Evolutionary conservation across 2,797 vertebrate species (phyloP).

Genomic region (Dallia pectoralis): DNA sequence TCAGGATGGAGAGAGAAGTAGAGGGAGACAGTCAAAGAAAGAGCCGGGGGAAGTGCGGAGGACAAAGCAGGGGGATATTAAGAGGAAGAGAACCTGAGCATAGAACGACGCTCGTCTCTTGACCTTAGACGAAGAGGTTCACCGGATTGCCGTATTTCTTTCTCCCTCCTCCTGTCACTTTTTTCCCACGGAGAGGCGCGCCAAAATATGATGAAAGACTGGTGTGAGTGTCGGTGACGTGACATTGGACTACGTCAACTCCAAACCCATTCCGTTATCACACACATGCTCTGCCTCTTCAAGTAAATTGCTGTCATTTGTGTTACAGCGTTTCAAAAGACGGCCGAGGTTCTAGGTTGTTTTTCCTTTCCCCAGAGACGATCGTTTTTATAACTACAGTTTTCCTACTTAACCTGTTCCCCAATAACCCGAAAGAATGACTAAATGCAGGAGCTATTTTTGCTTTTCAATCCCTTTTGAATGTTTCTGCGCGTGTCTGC

Average conservation of each 20-base stretch:
- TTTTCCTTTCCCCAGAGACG: conserved; percentile 24
- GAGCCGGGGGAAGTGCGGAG: conserved; percentile 16
- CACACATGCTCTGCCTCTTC: conserved; percentile 53
- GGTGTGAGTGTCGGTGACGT: conserved; percentile 57
- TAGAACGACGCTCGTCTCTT: conserved; percentile 30
- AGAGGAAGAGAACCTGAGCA: conserved; percentile 15
- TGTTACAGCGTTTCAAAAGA: conserved; percentile 52
- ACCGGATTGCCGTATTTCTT: conserved; percentile 44
- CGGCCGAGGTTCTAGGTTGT: conserved; percentile 21
- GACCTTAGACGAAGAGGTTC: conserved; percentile 51
- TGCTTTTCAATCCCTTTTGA: conserved; percentile 36
- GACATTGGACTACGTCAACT: conserved; percentile 64
- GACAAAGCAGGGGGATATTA: conserved; percentile 20
- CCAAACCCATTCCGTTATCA: conserved; percentile 62
- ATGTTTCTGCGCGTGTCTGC: conserved; percentile 27
- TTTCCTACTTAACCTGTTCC: conserved; percentile 53
- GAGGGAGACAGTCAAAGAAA: conserved; percentile 10
- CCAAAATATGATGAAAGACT: conserved; percentile 64
- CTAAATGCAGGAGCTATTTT: conserved; percentile 42
- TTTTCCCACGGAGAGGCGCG: conserved; percentile 43
- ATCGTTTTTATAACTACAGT: conserved; percentile 33
- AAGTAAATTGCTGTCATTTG: conserved; percentile 67
- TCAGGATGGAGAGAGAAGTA: conserved; percentile 25
- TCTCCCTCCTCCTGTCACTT: conserved; percentile 47
- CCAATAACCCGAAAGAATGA: conserved; percentile 38